Conservation (phyloP, 1,140 invertebrate genomes). For the Drosophila ananassae region DNA sequence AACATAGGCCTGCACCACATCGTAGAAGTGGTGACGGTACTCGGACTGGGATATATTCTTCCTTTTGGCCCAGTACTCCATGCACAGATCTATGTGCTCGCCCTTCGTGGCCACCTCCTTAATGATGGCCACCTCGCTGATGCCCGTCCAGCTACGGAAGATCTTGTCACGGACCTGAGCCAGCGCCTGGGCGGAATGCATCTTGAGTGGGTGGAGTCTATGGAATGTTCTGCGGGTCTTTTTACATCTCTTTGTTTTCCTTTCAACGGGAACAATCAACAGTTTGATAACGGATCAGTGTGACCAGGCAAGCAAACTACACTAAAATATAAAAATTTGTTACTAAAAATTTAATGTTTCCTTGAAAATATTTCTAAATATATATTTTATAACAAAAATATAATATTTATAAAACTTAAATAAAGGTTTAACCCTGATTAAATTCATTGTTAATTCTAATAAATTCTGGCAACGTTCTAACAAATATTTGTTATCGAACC, state of each 20-base stretch:
- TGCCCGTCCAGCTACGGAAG: conserved; percentile 73
- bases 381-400: too few species aligned
- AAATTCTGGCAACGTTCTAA: not conserved
- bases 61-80: conserved; percentile 76
- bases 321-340: not conserved
- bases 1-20: conserved; percentile 79
- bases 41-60: conserved; percentile 60
- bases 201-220: conserved; percentile 27
- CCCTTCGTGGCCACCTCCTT: conserved; percentile 83
- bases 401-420: not conserved
- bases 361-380: too few species aligned
- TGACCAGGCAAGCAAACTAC: not conserved
- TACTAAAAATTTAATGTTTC: too few species aligned
- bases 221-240: conserved; percentile 35
- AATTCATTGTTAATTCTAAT: not conserved
- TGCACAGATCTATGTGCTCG: conserved; percentile 74
- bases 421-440: not conserved
- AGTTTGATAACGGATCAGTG: conserved; percentile 28
- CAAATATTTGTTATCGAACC: not conserved
- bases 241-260: conserved; percentile 61
- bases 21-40: conserved; percentile 72
- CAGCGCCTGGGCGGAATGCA: conserved; percentile 64
- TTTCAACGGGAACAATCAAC: conserved; percentile 31
- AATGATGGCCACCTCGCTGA: conserved; percentile 74
- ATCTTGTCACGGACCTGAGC: conserved; percentile 70